These are phyloP conservation scores for Petrolisthes manimaculis DNA, from an alignment of 2,888 invertebrate genomes.

Conservation along the genomic window DNA sequence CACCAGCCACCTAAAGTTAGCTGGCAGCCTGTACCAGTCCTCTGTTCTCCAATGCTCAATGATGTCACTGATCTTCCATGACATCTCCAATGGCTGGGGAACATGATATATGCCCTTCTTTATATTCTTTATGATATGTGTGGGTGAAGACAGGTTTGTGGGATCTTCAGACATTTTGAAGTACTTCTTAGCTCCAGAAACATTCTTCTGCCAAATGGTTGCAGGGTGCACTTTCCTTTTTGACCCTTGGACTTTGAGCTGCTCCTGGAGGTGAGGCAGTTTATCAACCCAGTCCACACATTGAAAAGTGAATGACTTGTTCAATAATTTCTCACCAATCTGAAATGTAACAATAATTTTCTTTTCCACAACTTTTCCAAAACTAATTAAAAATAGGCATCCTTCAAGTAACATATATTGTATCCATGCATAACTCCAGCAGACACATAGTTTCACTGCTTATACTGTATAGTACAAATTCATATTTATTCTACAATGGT, in stretches of 20 bases:
- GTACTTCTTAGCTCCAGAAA: not conserved
- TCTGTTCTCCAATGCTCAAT: not conserved
- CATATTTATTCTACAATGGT: no score
- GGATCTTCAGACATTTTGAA: not conserved
- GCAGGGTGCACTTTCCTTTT: not conserved
- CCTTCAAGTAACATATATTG: no score
- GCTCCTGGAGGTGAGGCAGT: not conserved
- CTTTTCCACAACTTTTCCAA: no score
- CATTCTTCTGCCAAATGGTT: not conserved
- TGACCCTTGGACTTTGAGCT: not conserved
- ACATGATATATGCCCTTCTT: not conserved
- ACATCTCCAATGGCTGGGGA: not conserved
- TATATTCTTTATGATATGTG: not conserved
- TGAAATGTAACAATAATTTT: not conserved
- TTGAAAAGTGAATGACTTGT: not conserved
- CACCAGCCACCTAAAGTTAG: constrained; percentile 5
- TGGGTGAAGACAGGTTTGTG: not conserved
- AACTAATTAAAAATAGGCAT: no score
- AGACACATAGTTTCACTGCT: no score
- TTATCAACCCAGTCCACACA: not conserved
- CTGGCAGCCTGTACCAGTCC: not conserved
- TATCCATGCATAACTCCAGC: no score
- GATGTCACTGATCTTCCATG: not conserved
- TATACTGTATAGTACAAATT: no score
- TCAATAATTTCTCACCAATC: not conserved